These are phyloP conservation scores for Lasioglossum zephyrum DNA, from an alignment of 2,888 invertebrate genomes.

Conservation along the genomic window DNA sequence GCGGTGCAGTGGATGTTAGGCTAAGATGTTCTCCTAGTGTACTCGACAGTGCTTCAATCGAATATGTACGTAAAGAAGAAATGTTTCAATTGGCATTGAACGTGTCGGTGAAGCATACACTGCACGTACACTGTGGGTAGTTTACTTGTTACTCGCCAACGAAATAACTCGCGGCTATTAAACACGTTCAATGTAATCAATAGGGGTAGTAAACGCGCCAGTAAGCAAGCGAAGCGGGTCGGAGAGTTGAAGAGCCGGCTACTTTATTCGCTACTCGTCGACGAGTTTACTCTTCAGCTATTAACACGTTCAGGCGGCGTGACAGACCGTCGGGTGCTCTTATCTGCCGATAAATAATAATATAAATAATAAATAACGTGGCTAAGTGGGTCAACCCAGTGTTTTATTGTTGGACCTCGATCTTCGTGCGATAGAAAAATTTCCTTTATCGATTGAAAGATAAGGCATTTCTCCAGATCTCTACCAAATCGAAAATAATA, in stretches of 20 bases:
- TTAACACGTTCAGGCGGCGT: constrained; percentile 5
- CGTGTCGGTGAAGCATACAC: neutral
- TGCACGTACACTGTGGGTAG: neutral
- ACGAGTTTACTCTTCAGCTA: constrained; percentile 10
- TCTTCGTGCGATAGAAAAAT: neutral
- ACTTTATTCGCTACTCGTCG: constrained; percentile 18
- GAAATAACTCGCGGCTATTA: constrained; percentile 49
- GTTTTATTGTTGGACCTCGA: neutral
- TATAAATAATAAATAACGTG: constrained; percentile 4
- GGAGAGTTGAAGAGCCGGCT: constrained; percentile 15
- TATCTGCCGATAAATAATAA: neutral
- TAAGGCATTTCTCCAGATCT: neutral
- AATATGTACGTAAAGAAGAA: neutral
- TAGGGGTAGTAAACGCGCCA: constrained; percentile 11
- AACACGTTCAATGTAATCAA: constrained; percentile 1
- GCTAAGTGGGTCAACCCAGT: neutral
- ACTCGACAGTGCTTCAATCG: neutral
- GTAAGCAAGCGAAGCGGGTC: constrained; percentile 14
- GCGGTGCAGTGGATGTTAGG: neutral
- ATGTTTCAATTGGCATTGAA: neutral
- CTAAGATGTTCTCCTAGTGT: neutral
- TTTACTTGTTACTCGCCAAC: neutral
- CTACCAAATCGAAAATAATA: neutral
- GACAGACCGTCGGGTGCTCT: neutral
- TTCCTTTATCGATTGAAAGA: neutral